These are phyloP conservation scores for Eolophus roseicapilla DNA, from an alignment of 2,113 vertebrate genomes.

Conservation along the genomic window DNA sequence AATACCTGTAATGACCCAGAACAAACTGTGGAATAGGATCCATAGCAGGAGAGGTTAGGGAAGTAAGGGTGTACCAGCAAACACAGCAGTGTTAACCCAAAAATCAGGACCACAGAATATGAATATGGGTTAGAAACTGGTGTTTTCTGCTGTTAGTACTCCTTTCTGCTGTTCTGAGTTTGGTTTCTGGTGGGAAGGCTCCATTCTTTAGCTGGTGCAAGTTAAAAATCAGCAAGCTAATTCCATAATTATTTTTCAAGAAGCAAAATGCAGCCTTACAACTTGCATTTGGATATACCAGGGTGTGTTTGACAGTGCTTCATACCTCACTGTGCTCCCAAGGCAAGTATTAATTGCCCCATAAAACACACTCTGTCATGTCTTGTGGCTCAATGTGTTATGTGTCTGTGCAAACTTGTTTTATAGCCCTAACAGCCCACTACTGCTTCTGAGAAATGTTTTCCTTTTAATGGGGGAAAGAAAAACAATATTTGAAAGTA, in stretches of 20 bases:
- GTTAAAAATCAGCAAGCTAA: not conserved
- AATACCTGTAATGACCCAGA: not conserved
- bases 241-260: constrained; percentile 29
- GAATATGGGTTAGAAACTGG: not conserved
- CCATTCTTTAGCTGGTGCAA: not conserved
- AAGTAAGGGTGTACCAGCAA: not conserved
- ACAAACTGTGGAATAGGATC: not conserved
- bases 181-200: not conserved
- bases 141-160: not conserved
- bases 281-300: not conserved
- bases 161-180: not conserved
- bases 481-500: constrained; percentile 53
- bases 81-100: not conserved
- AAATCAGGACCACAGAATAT: not conserved
- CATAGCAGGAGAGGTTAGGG: not conserved
- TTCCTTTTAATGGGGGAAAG: constrained; percentile 34
- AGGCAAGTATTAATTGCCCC: constrained; percentile 61
- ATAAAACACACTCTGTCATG: constrained; percentile 60
- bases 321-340: constrained; percentile 5
- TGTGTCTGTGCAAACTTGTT: constrained; percentile 51
- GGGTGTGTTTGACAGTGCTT: constrained; percentile 32
- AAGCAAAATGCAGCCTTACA: not conserved
- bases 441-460: constrained; percentile 46
- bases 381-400: constrained; percentile 31
- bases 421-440: constrained; percentile 47